Percentiles rank a stretch among this genome's conserved stretches.
These are phyloP conservation scores for Wasmannia auropunctata DNA, from an alignment of 1,140 invertebrate genomes.

Conservation along the genomic window DNA sequence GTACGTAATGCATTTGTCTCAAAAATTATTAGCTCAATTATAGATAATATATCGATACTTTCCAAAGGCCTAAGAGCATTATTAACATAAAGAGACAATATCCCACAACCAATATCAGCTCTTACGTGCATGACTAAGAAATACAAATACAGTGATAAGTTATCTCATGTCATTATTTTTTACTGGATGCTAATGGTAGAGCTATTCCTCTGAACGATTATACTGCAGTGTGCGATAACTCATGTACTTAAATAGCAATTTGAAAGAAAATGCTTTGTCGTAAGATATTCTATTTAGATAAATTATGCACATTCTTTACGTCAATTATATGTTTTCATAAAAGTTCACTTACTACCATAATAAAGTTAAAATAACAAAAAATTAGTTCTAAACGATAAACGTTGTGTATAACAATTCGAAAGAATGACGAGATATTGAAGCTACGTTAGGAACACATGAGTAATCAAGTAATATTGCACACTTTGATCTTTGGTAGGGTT, in stretches of 20 bases:
- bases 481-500: neutral
- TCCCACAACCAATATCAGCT: neutral
- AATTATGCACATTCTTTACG: neutral
- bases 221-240: conserved; percentile 11
- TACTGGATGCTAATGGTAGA: conserved; percentile 7
- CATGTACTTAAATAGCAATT: neutral
- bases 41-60: neutral
- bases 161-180: conserved; percentile 31
- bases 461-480: neutral
- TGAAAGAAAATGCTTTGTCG: neutral
- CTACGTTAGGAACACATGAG: neutral
- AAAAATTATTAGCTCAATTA: conserved; percentile 1
- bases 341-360: neutral
- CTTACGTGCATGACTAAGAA: neutral
- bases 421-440: neutral
- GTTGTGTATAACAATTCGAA: neutral
- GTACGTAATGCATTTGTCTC: neutral
- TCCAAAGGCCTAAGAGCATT: neutral
- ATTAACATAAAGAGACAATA: neutral
- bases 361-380: neutral
- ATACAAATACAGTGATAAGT: conserved; percentile 26
- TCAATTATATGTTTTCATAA: neutral
- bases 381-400: neutral
- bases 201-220: neutral
- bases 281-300: neutral